Evolutionary conservation across 2,888 invertebrate species (phyloP).

Genomic region (Himalopsyche anomala): DNA sequence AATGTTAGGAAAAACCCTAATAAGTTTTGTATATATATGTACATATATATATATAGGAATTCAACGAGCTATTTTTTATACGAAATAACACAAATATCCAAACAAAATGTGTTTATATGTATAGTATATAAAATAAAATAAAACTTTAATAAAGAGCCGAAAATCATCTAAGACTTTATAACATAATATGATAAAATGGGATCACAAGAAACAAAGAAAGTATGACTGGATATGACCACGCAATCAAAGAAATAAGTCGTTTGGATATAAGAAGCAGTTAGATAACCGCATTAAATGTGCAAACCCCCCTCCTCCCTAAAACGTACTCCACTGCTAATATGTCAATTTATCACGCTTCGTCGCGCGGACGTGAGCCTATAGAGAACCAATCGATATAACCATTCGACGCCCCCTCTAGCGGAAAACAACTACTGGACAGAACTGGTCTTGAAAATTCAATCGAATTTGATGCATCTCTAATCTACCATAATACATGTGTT

Average conservation of each 20-base stretch:
- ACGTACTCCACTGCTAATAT: constrained; percentile 41
- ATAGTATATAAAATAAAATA: too few relatives aligned
- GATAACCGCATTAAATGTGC: constrained; percentile 24
- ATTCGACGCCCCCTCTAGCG: background rate
- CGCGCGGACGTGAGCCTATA: constrained; percentile 45
- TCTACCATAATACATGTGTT: too few relatives aligned
- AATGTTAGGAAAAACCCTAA: too few relatives aligned
- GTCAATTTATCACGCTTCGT: constrained; percentile 51
- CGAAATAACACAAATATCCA: too few relatives aligned
- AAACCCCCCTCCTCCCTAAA: background rate
- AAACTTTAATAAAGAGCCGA: too few relatives aligned
- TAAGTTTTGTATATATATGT: too few relatives aligned
- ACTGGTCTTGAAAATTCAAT: background rate
- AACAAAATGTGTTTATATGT: too few relatives aligned
- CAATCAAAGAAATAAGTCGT: constrained; percentile 27
- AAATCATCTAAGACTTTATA: too few relatives aligned
- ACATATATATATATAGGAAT: too few relatives aligned
- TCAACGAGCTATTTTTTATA: too few relatives aligned
- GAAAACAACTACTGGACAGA: constrained; percentile 20
- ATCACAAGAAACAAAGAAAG: background rate
- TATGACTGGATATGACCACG: background rate
- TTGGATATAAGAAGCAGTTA: constrained; percentile 23
- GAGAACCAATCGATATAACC: constrained; percentile 12
- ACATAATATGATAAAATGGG: too few relatives aligned
- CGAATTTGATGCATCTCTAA: too few relatives aligned